Base-by-base conservation (phyloP, 2,888 invertebrate species). In the Apotomis turbidana region DNA sequence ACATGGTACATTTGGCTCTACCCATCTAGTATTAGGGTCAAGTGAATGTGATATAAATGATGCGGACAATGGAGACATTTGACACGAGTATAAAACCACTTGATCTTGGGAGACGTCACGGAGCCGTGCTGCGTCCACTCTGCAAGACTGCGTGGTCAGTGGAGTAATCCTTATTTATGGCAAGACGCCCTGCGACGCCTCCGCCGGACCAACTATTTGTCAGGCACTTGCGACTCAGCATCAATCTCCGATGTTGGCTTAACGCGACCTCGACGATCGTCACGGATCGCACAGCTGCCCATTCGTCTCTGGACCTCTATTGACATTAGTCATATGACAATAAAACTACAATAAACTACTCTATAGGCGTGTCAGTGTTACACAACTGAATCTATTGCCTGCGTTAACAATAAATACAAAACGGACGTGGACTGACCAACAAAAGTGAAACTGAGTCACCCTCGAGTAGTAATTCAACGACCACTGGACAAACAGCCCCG, bases 101-200 rank as follows among this genome's bases (percentile, higher is more conserved):
- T 77, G 82, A 82, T 80, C 78, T 81, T 74, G 77, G 78, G 78
- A 77, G 81, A 79, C 85, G 83, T 86, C 87, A 87, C 85, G 80
- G 78, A 81, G 79, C 82, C 83, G 83, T 81, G 80, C 81, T 81
- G 82, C 82, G 87, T 89, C 85, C 88, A 86, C 85, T 89, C 85
- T 84, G 78, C 90, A 88, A 90, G 90, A 90, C 90, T 88, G 83
- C 84, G 90, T 91, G 92, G 91, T 91, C 89, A 87, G 84, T 74
- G 79, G 73, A 83, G 77, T 93, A 93, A 93, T 93, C 93, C 93
- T 93, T 93, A 93, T 93, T 93, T 93, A 93, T 93, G 88, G 93
- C 90, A 91, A 92, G 91, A 92, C 87, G 91, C 85, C 85, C 79
- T 83, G 84, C 88, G 87, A 90, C 88, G 92, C 91, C 91, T 90